Conservation (phyloP, 2,113 vertebrate species). For the Dromas ardeola region DNA sequence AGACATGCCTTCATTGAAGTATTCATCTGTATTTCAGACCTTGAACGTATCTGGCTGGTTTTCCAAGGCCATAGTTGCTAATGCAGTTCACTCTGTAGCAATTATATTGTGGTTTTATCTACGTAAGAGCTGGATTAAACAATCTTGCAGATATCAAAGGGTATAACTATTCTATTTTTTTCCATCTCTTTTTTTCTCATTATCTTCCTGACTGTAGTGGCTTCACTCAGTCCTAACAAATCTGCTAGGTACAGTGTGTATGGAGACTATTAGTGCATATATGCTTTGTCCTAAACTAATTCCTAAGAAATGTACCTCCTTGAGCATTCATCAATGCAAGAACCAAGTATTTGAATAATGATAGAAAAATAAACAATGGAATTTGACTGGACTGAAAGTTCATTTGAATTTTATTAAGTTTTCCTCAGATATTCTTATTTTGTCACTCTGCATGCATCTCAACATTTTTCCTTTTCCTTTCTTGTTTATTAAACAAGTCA, state of each 20-base stretch:
- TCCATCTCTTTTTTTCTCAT: neutral
- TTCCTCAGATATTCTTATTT: neutral
- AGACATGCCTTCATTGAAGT: neutral
- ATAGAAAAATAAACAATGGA: neutral
- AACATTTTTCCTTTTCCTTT: conserved; percentile 11
- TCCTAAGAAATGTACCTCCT: neutral
- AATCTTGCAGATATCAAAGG: conserved; percentile 35
- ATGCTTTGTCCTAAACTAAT: neutral
- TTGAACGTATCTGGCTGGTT: conserved; percentile 25
- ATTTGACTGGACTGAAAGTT: neutral
- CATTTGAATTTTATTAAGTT: neutral
- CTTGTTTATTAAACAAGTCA: conserved; percentile 36
- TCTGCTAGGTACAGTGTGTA: conserved; percentile 1
- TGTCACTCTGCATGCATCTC: neutral
- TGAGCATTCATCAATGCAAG: neutral
- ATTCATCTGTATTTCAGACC: conserved; percentile 23
- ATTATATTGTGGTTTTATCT: conserved; percentile 49
- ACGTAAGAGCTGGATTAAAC: conserved; percentile 37
- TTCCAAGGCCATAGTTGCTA: conserved; percentile 37
- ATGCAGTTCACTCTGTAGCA: conserved; percentile 26
- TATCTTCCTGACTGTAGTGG: neutral
- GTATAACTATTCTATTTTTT: neutral
- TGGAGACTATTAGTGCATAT: neutral
- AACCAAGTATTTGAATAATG: neutral
- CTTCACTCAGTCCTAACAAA: neutral